Evolutionary conservation across 2,888 invertebrate genomes (phyloP).

Genomic region (Phorcus lineatus): DNA sequence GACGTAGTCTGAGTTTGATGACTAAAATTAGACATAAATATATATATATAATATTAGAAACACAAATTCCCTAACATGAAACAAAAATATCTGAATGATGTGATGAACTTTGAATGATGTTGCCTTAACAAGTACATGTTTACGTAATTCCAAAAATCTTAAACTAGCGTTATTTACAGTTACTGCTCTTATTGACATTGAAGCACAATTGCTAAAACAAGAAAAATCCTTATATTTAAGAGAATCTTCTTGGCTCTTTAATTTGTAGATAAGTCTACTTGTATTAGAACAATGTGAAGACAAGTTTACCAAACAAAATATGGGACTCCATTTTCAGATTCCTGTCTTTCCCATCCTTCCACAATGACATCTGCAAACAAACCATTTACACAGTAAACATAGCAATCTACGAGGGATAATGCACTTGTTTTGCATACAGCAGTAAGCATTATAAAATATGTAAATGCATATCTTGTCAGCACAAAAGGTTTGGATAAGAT

Average conservation of each 20-base stretch:
- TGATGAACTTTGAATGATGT: not conserved
- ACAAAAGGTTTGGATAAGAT: too few relatives aligned
- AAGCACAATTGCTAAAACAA: not conserved
- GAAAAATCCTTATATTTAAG: too few relatives aligned
- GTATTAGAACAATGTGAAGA: not conserved
- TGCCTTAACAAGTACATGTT: not conserved
- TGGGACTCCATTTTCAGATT: constrained; percentile 65
- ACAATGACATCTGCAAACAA: constrained; percentile 54
- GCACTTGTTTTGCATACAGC: too few relatives aligned
- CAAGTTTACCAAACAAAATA: constrained; percentile 69
- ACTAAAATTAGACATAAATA: constrained; percentile 48
- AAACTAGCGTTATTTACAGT: too few relatives aligned
- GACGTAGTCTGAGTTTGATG: constrained; percentile 62
- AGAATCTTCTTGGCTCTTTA: too few relatives aligned
- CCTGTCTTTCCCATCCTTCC: constrained; percentile 69
- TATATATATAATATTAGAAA: not conserved
- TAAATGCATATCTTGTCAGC: too few relatives aligned
- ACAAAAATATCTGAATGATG: not conserved
- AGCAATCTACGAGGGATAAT: too few relatives aligned
- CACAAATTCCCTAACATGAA: not conserved
- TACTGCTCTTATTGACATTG: too few relatives aligned
- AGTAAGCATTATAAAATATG: too few relatives aligned
- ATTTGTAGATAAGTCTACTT: not conserved
- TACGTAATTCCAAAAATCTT: not conserved
- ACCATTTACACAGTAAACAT: too few relatives aligned